phyloP scores from a whole-genome alignment of 2,113 vertebrate genomes.

The Crotophaga sulcirostris region DNA sequence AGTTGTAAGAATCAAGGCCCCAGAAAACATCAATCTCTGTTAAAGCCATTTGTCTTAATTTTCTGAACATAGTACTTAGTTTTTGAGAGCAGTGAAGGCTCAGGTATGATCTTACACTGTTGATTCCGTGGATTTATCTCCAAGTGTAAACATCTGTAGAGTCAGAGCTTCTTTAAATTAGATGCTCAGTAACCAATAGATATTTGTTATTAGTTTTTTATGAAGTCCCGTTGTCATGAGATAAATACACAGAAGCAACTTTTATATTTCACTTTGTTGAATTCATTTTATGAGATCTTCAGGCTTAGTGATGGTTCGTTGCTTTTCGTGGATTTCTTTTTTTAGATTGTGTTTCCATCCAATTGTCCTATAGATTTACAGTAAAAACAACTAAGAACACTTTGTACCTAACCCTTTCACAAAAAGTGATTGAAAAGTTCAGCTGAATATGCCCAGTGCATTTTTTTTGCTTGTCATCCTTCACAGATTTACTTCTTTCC shows the following conservation, averaged over 20 bases:
- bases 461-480: slow-evolving; percentile 42
- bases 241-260: background rate
- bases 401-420: slow-evolving; percentile 24
- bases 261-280: background rate
- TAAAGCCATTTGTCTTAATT: background rate
- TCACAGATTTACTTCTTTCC: slow-evolving; percentile 63
- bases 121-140: background rate
- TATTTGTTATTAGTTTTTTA: background rate
- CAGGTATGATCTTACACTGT: background rate
- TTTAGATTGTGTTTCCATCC: background rate
- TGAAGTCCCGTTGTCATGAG: background rate
- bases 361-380: background rate
- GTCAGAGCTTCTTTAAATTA: background rate
- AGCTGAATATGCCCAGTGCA: background rate
- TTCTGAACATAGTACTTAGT: background rate
- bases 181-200: background rate
- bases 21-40: background rate
- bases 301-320: background rate
- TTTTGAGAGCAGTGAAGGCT: background rate
- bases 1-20: background rate
- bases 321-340: background rate
- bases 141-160: background rate
- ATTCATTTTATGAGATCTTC: background rate
- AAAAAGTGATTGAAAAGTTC: slow-evolving; percentile 52
- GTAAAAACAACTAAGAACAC: background rate